Conservation (phyloP, 1,140 invertebrate genomes). For the Carcinoscorpius rotundicauda region DNA sequence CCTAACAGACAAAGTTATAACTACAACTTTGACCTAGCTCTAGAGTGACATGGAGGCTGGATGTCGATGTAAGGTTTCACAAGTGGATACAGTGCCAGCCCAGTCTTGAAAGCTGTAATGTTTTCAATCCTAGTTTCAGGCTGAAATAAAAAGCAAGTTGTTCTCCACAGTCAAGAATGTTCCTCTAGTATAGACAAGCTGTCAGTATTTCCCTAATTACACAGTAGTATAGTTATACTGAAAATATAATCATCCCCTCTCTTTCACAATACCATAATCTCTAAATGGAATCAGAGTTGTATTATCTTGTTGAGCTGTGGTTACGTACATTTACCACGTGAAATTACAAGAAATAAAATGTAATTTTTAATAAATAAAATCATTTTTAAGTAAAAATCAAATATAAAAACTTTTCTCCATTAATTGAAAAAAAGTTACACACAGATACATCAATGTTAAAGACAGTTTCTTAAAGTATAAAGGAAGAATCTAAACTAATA, state of each 20-base stretch:
- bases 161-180: conserved; percentile 2
- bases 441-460: too few species aligned
- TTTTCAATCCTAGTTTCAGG: conserved; percentile 41
- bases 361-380: too few species aligned
- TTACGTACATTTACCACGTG: not conserved
- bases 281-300: conserved; percentile 7
- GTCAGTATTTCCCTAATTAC: not conserved
- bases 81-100: conserved; percentile 50
- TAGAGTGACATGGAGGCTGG: too few species aligned
- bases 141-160: conserved; percentile 30
- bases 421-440: too few species aligned
- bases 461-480: too few species aligned
- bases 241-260: not conserved
- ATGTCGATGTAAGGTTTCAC: conserved; percentile 46
- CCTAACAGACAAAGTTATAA: too few species aligned
- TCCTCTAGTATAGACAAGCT: not conserved
- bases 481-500: too few species aligned
- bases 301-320: not conserved
- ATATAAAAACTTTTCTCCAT: too few species aligned
- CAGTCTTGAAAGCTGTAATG: conserved; percentile 50
- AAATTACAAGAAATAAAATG: too few species aligned
- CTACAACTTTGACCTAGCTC: too few species aligned
- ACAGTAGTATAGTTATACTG: not conserved
- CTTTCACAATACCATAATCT: too few species aligned
- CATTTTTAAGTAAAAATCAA: too few species aligned